phyloP scores from a whole-genome alignment of 2,113 vertebrate genomes.

The Pterocles burchelli region DNA sequence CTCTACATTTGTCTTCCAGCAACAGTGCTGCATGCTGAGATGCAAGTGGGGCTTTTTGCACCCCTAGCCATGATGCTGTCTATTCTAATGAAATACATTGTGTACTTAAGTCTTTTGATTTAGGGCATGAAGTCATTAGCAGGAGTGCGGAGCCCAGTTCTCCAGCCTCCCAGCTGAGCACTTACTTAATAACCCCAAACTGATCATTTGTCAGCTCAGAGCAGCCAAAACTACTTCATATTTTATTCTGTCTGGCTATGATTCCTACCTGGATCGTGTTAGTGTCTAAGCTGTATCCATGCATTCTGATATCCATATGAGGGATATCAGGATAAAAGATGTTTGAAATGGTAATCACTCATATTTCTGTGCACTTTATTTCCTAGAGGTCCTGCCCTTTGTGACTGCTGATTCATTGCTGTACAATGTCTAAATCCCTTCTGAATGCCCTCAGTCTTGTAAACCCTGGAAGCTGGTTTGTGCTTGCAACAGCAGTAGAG shows the following conservation, averaged over 20 bases:
- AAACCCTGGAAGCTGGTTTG: not conserved
- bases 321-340: not conserved
- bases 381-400: not conserved
- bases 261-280: not conserved
- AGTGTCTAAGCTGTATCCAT: not conserved
- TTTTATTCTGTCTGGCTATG: not conserved
- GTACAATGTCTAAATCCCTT: not conserved
- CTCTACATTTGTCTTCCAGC: not conserved
- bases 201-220: not conserved
- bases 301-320: rapidly evolving
- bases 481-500: not conserved
- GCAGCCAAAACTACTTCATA: not conserved
- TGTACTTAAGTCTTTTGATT: not conserved
- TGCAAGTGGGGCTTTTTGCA: not conserved
- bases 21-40: not conserved
- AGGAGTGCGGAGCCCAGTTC: not conserved
- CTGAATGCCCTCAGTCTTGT: not conserved
- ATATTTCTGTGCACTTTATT: not conserved
- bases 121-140: not conserved
- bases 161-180: not conserved
- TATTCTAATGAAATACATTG: conserved; percentile 21
- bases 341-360: not conserved
- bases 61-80: not conserved
- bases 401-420: not conserved
- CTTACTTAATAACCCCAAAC: not conserved